Base-by-base conservation (phyloP, 2,113 vertebrate genomes). In the human (Homo sapiens) region DNA sequence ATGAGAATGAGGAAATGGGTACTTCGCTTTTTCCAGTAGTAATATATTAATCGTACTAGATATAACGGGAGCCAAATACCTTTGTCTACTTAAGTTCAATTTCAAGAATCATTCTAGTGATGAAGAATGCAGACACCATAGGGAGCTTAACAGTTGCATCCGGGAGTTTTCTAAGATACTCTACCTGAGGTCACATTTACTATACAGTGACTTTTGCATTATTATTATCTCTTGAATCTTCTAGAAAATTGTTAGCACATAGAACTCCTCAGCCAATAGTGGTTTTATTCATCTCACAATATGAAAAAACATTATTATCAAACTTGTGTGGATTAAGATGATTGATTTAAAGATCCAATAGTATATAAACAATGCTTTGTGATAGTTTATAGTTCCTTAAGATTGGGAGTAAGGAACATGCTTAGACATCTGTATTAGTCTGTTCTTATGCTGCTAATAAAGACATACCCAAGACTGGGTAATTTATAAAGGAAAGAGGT, bases 31-130 rank as follows among this genome's bases (percentile, higher is more conserved):
- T 93, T 73, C n/a, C 8, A 16, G 13, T 85, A 52, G 8, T 89
- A 89, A 64, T 75, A 57, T 32, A 82, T 38, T 83, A 76, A 70
- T 96, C 91, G 82, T 94, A 81, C 78, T n/a, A 59, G 70, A 35
- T 93, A 30, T 75, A 89, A 86, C 86, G 12, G 14, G 92, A 86
- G n/a, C 68, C 52, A 80, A 48, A 78, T 96, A 43, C 40, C 32
- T 92, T 57, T 68, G 38, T 80, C 57, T 94, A 48, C 52, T 70
- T 83, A 89, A 89, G 18, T 83, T 75, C 70, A 87, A 25, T 92
- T 95, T 96, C 16, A 87, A 70, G 55, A 92, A 40, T 92, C 35
- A 70, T 76, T 89, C 27, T 92, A 64, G n/a, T 88, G 48, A 80
- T 85, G n/a, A 86, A 79, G 73, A 87, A 88, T 76, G 8, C 14